These are phyloP conservation scores for Thyatira batis DNA, from an alignment of 2,888 invertebrate genomes.

Conservation along the genomic window DNA sequence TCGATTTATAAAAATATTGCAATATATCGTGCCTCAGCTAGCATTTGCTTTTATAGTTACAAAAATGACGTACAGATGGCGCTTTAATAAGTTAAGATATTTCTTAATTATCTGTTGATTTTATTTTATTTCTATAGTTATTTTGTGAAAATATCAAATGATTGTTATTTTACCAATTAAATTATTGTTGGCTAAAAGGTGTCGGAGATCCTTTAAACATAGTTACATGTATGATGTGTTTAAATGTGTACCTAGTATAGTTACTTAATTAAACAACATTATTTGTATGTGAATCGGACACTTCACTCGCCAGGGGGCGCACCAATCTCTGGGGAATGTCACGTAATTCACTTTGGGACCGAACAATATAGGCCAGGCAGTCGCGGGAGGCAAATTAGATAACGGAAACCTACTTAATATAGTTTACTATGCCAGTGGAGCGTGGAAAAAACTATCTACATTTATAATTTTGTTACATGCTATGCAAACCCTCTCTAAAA, in stretches of 20 bases:
- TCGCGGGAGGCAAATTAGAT: conserved; percentile 20
- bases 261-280: background rate
- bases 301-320: conserved; percentile 3
- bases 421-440: background rate
- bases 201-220: too few species aligned
- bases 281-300: background rate
- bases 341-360: conserved; percentile 30
- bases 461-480: background rate
- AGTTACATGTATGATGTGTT: too few species aligned
- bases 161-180: too few species aligned
- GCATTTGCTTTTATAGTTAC: background rate
- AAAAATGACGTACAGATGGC: conserved; percentile 22
- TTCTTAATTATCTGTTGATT: too few species aligned
- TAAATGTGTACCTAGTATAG: too few species aligned
- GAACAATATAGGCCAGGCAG: conserved; percentile 21
- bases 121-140: too few species aligned
- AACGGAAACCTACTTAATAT: background rate
- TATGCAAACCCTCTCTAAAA: too few species aligned
- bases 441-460: background rate
- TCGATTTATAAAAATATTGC: background rate
- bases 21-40: background rate
- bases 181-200: too few species aligned
- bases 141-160: too few species aligned
- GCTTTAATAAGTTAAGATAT: conserved; percentile 4
- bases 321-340: conserved; percentile 19